Conservation (phyloP, 2,888 invertebrate genomes). For the Actias luna region DNA sequence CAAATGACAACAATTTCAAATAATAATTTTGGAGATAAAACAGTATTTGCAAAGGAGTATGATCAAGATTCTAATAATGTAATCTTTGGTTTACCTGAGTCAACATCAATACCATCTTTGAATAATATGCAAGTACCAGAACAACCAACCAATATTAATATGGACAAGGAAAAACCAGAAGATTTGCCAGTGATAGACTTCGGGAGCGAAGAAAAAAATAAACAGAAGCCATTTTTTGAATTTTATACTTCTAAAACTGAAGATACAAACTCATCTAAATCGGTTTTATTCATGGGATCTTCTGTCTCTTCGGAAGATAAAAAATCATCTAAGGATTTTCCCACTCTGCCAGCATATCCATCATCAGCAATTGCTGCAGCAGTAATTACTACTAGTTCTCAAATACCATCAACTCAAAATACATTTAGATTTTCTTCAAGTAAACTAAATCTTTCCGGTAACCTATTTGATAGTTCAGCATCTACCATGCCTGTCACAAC, state of each 20-base stretch:
- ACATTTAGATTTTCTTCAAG: constrained; percentile 13
- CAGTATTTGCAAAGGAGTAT: constrained; percentile 28
- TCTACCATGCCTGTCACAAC: constrained; percentile 2
- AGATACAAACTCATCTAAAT: neutral
- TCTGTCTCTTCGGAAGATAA: constrained; percentile 3
- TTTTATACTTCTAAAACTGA: constrained; percentile 6
- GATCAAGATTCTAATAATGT: constrained; percentile 38
- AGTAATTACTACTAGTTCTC: neutral
- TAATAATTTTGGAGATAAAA: constrained; percentile 36
- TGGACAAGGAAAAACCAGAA: constrained; percentile 44
- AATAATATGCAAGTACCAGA: constrained; percentile 24
- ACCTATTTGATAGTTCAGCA: neutral
- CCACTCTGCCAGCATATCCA: neutral
- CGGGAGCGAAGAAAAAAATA: neutral
- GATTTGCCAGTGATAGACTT: constrained; percentile 50
- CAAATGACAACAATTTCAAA: constrained; percentile 47
- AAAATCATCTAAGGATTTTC: neutral
- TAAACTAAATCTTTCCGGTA: constrained; percentile 10
- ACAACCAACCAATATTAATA: constrained; percentile 23
- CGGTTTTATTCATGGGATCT: neutral
- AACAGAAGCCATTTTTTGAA: neutral
- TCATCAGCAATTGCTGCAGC: neutral
- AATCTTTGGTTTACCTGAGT: constrained; percentile 56
- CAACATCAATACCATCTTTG: constrained; percentile 19
- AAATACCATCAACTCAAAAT: constrained; percentile 6